Conservation (phyloP, 2,797 vertebrate species). For the Tenualosa ilisha region DNA sequence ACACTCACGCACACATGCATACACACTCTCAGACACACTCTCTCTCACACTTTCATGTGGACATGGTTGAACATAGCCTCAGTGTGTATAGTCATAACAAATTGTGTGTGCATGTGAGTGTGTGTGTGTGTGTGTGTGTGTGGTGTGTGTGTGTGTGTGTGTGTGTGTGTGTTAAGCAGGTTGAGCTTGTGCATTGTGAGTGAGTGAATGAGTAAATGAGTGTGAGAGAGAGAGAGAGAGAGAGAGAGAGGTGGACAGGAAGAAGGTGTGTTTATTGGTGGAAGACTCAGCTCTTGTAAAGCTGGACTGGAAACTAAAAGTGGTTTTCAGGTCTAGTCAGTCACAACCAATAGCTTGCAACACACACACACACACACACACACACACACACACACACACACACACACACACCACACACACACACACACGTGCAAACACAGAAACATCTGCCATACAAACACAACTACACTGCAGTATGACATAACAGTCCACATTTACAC, state of each 20-base stretch:
- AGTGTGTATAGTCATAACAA: not conserved
- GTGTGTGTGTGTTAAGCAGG: not conserved
- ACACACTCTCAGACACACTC: not conserved
- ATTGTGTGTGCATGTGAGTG: not conserved
- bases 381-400: constrained; percentile 11
- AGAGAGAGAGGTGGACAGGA: constrained; percentile 60
- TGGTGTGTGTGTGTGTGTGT: not conserved
- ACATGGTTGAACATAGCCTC: too few species aligned
- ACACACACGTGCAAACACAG: too few species aligned
- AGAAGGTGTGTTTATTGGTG: constrained; percentile 72
- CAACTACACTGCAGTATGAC: not conserved
- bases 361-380: not conserved
- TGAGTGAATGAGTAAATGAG: not conserved
- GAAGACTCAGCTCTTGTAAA: constrained; percentile 71
- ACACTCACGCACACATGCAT: not conserved
- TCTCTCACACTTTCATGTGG: too few species aligned
- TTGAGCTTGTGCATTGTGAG: too few species aligned
- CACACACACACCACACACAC: constrained; percentile 4
- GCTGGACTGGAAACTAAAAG: constrained; percentile 67
- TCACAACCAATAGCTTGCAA: not conserved
- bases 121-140: not conserved
- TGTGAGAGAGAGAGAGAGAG: not conserved
- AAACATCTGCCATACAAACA: not conserved
- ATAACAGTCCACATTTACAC: not conserved
- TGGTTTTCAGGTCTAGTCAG: constrained; percentile 62